Evolutionary conservation across 2,113 vertebrate species (phyloP).

Genomic region (Amphilophus citrinellus): DNA sequence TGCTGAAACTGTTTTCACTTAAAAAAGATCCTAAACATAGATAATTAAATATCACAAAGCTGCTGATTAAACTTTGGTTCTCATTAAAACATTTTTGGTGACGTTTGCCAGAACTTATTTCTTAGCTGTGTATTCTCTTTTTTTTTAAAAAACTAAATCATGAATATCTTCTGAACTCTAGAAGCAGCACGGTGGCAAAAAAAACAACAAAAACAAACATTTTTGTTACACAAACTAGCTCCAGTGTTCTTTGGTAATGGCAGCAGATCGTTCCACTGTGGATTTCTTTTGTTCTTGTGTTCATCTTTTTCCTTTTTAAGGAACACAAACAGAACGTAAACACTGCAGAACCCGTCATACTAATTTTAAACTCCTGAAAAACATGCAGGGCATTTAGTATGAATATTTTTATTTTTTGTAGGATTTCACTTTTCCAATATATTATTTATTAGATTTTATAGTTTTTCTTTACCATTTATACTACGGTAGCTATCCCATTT

Average conservation of each 20-base stretch:
- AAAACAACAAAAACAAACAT: too few relatives aligned
- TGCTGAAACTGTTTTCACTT: not conserved
- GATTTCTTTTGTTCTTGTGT: constrained; percentile 4
- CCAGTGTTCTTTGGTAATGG: not conserved
- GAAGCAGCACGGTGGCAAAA: not conserved
- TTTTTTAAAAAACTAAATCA: not conserved
- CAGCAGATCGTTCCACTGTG: too few relatives aligned
- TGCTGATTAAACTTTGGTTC: not conserved
- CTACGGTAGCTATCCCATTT: not conserved
- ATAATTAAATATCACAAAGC: not conserved
- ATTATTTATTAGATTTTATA: not conserved
- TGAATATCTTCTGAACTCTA: not conserved
- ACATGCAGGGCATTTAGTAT: not conserved
- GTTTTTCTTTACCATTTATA: not conserved
- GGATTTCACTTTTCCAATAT: not conserved
- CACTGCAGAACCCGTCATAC: not conserved
- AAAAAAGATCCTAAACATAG: accelerated
- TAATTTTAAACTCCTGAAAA: not conserved
- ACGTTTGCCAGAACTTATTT: not conserved
- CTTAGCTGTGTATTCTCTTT: not conserved
- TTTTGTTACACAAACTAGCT: not conserved
- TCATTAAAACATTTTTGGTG: not conserved
- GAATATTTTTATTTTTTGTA: not conserved
- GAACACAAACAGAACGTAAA: not conserved
- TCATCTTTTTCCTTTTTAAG: not conserved